A percentile compares a stretch with the other conserved stretches of the same genome.
These are phyloP conservation scores for Pithys albifrons DNA, from an alignment of 2,113 vertebrate species.

Conservation along the genomic window DNA sequence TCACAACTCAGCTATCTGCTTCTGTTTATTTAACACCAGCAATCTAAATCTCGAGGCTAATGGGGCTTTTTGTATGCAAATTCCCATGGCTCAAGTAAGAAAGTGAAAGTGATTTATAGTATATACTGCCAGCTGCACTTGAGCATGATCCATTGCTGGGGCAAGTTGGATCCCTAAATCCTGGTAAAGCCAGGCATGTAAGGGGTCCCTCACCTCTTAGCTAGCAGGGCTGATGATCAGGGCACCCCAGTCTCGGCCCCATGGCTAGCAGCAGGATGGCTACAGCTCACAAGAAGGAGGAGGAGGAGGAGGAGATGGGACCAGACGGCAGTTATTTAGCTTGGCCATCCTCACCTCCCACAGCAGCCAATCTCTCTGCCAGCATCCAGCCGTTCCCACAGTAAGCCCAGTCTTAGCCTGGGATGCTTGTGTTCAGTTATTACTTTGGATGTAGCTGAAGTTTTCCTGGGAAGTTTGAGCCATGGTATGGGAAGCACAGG, in stretches of 20 bases:
- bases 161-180: fast-evolving
- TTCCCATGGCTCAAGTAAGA: neutral
- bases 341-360: neutral
- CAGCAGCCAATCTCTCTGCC: neutral
- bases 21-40: neutral
- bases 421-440: neutral
- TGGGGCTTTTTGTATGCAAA: neutral
- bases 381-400: conserved; percentile 7
- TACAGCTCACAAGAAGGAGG: neutral
- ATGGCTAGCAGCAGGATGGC: neutral
- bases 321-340: neutral
- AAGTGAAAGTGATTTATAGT: neutral
- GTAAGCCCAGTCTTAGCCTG: neutral
- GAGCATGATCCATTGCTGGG: fast-evolving
- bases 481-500: neutral
- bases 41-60: neutral
- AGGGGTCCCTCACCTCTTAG: neutral
- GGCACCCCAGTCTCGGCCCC: neutral
- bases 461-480: neutral
- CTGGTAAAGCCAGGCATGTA: fast-evolving
- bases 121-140: fast-evolving
- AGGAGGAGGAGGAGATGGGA: neutral
- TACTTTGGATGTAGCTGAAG: neutral
- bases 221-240: fast-evolving
- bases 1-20: neutral